Evolutionary conservation across 2,888 invertebrate species (phyloP), one percentile per base, ranked within the genome.

Genomic region (Zeuzera pyrina): DNA sequence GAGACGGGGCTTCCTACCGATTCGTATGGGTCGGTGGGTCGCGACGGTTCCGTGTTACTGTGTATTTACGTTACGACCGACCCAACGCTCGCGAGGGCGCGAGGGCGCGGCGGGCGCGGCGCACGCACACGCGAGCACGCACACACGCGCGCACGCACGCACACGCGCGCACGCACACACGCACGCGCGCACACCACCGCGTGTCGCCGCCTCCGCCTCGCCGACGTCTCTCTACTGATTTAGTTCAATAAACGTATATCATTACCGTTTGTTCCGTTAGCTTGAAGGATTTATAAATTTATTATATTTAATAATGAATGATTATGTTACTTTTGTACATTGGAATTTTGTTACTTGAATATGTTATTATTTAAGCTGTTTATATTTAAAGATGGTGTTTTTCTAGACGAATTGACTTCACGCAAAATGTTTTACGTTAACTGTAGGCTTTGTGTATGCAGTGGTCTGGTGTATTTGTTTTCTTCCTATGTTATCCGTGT

Each of bases 281-380:
- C 69, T 70, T 68, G 62, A 62, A 69, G 70, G 62, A 64, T 69
- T 70, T 66, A 63, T 65, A 66, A 64, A 64, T 59, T 59, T 66
- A 73, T 67, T 76, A 61, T 74, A 74, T 77, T 74, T 73, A 67
- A 68, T 54, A 56, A 48, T 60, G 66, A 33, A 15, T 12, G 61
- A 64, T 73, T 69, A 68, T 70, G 77, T 79, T 78, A 78, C 69
- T 77, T 77, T 81, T 79, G 81, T 81, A 81, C 76, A 81, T 79
- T 81, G 67, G 63, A 72, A 62, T 77, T 78, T 77, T 77, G 74
- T 78, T 77, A 73, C 58, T 65, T 70, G 67, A 76, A 70, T 63
- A 69, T 76, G 68, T 77, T 79, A 78, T 74, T 72, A 77, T 77
- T 74, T 77, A 74, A 78, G 72, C 72, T 77, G 76, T 77, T 76